Conservation (phyloP, 2,888 invertebrate genomes). For the Spatulosminthurus flaviceps region DNA sequence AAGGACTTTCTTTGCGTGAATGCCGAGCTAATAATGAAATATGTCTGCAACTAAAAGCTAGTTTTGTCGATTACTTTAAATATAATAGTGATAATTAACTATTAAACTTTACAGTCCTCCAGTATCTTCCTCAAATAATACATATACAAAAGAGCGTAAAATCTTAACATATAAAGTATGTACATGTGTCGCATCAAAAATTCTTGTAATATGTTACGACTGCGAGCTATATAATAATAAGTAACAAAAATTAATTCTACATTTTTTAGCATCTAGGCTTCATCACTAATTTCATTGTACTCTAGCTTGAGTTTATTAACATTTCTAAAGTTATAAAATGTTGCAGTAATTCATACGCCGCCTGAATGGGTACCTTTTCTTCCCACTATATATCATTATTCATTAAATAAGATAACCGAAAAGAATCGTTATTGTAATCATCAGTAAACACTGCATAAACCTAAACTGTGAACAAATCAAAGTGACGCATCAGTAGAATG, state of each 20-base stretch:
- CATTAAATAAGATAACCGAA: no score
- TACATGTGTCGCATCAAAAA: slow-evolving; percentile 1
- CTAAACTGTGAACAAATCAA: neutral
- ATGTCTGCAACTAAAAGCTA: neutral
- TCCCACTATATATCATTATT: neutral
- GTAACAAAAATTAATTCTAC: slow-evolving; percentile 14
- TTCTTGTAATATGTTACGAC: neutral
- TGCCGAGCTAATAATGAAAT: neutral
- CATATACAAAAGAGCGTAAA: slow-evolving; percentile 16
- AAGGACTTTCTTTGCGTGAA: slow-evolving; percentile 14
- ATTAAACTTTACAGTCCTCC: neutral
- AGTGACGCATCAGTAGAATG: slow-evolving; percentile 11
- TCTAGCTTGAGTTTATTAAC: slow-evolving; percentile 18
- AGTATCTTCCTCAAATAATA: slow-evolving; percentile 6
- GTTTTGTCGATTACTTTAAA: neutral
- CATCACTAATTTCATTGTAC: slow-evolving; percentile 18
- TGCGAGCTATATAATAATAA: slow-evolving; percentile 13
- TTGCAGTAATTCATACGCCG: slow-evolving; percentile 9
- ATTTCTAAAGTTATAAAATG: neutral
- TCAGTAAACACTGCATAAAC: neutral
- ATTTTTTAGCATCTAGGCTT: slow-evolving; percentile 16
- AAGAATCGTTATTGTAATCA: no score
- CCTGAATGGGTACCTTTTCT: neutral
- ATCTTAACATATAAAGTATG: neutral
- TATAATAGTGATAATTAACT: no score